Base-by-base conservation (phyloP, 2,888 invertebrate genomes). In the Morpho achilles region DNA sequence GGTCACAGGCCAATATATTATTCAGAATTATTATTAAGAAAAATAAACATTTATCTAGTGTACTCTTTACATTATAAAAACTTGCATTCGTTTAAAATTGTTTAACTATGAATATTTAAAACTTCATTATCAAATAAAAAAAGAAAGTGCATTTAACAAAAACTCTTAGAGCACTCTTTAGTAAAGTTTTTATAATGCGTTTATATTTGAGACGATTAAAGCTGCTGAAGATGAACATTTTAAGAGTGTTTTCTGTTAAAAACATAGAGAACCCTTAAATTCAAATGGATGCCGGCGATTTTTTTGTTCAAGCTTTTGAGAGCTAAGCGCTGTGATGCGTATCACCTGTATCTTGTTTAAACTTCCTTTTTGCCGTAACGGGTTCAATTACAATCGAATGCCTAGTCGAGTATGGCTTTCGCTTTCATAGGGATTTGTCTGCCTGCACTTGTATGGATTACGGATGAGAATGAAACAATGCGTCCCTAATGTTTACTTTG, bases 401-500 rank as follows among this genome's bases (percentile, higher is more conserved):
- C 10, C 40, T 55, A 53, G 50, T 50, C 16, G 47, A 47, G 43
- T 50, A 50, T 32, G 46, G n/a, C 43, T 47, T 44, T 46, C 49
- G 16, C 53, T 48, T 53, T 51, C 41, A 9, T 56, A 7, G 45
- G 60, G 57, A 57, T 52, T 55, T 57, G 50, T 41, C 53, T 53
- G 54, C 54, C 56, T 47, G 61, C 63, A 61, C 57, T 59, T 63
- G 47, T 61, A 56, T 10, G 61, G 53, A 22, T 63, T 54, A 7
- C 46, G 53, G 47, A 1, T 45, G 50, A 50, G 58, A 51, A 40
- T 40, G n/a, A 52, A 42, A 50, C 53, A 56, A 52, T 49, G 53
- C 22, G 46, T 51, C 46, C 8, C 32, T 7, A 43, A 47, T 46
- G 53, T 47, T 40, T 40, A 45, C n/a, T 53, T 45, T 8, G 32